phyloP scores from a whole-genome alignment of 1,140 invertebrate genomes.

The Helicoverpa zea region DNA sequence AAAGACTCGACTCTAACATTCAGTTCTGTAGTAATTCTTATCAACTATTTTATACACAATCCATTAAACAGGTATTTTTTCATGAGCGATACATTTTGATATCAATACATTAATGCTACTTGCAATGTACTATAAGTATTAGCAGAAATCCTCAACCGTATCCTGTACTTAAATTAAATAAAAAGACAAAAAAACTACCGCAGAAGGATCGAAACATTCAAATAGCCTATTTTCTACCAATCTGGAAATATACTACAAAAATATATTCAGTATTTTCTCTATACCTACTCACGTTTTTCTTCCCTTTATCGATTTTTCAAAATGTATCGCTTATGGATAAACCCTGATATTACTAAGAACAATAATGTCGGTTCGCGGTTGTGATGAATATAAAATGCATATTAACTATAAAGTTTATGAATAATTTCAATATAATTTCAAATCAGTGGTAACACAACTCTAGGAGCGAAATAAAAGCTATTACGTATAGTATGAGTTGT shows the following conservation, averaged over 20 bases:
- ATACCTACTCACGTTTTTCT: no score
- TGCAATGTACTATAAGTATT: no score
- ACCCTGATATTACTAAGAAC: slow-evolving; percentile 12
- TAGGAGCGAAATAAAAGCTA: slow-evolving; percentile 44
- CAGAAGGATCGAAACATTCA: background rate
- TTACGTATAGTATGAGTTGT: slow-evolving; percentile 32
- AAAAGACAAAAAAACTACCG: no score
- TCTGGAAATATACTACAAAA: slow-evolving; percentile 5
- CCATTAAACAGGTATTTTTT: slow-evolving; percentile 40
- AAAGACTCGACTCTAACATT: slow-evolving; percentile 80
- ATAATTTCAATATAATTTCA: slow-evolving; percentile 44
- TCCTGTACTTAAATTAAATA: no score
- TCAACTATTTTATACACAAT: slow-evolving; percentile 71
- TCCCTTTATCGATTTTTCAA: background rate
- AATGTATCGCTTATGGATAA: slow-evolving; percentile 27
- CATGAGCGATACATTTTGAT: slow-evolving; percentile 46
- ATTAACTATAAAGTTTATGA: slow-evolving; percentile 10
- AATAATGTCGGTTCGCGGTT: background rate
- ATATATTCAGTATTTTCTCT: slow-evolving; percentile 16
- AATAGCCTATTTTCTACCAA: background rate
- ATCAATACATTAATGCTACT: background rate
- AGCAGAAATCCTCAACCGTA: no score
- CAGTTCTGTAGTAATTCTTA: slow-evolving; percentile 73
- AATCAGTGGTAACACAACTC: slow-evolving; percentile 47
- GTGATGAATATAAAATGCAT: slow-evolving; percentile 40